A percentile compares a stretch with the other conserved stretches of the same genome.
Evolutionary conservation across 2,113 vertebrate species (phyloP).

Genomic region (Lycocorax pyrrhopterus): DNA sequence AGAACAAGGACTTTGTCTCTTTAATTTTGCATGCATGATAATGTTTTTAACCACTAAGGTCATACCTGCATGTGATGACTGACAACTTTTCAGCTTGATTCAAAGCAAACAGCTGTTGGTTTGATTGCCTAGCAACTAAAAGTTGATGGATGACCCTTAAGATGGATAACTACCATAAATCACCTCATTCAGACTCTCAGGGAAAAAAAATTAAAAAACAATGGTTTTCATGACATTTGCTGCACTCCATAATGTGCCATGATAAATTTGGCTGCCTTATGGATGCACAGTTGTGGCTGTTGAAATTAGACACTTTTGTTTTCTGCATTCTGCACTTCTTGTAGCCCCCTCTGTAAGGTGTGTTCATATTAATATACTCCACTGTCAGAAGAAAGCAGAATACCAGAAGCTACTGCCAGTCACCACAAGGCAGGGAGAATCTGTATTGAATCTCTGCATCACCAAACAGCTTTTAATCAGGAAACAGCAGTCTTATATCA

Average conservation of each 20-base stretch:
- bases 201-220: constrained; percentile 80
- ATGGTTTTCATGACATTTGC: constrained; percentile 81
- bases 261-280: constrained; percentile 78
- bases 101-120: constrained; percentile 96
- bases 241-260: constrained; percentile 80
- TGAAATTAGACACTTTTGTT: constrained; percentile 74
- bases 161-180: constrained; percentile 99
- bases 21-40: constrained; percentile 71
- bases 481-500: constrained; percentile 59
- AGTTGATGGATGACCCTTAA: constrained; percentile 95
- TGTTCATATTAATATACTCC: constrained; percentile 21
- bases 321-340: constrained; percentile 55
- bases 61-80: constrained; percentile 82
- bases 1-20: constrained; percentile 33
- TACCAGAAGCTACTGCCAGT: constrained; percentile 58
- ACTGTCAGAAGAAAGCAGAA: constrained; percentile 27
- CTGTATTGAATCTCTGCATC: constrained; percentile 37
- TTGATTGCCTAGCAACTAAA: constrained; percentile 96
- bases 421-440: constrained; percentile 29
- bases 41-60: constrained; percentile 76
- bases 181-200: constrained; percentile 82
- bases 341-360: constrained; percentile 49
- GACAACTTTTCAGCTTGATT: constrained; percentile 86
- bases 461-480: constrained; percentile 65
- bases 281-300: constrained; percentile 60